Conservation (phyloP, 2,113 vertebrate species). For the Cochlearius cochlearius region DNA sequence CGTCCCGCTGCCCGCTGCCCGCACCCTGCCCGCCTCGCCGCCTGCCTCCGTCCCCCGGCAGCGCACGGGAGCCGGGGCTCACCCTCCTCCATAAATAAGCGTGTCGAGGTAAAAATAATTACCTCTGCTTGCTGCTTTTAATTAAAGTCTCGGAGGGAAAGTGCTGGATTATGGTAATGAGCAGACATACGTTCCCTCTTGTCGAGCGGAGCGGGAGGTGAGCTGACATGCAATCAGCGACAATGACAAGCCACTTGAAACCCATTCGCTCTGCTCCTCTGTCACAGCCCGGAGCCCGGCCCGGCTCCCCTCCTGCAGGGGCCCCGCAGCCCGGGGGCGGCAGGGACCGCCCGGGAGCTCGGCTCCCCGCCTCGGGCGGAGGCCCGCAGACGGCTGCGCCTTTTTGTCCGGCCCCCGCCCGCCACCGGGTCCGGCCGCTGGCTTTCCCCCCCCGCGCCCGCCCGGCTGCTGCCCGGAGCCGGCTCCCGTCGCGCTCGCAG, state of each 20-base stretch:
- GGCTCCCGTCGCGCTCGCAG: background rate
- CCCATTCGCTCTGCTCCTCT: constrained; percentile 77
- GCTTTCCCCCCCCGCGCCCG: too few relatives aligned
- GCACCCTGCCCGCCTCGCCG: constrained; percentile 18
- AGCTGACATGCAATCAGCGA: constrained; percentile 82
- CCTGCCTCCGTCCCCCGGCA: constrained; percentile 22
- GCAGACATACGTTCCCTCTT: constrained; percentile 84
- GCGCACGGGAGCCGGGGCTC: constrained; percentile 63
- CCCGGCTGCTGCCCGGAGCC: background rate
- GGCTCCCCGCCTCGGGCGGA: too few relatives aligned
- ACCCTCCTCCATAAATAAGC: constrained; percentile 76
- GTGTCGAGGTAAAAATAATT: constrained; percentile 82
- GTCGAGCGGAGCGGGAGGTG: constrained; percentile 83
- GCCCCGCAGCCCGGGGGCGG: background rate
- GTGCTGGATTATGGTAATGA: constrained; percentile 97
- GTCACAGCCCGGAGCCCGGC: constrained; percentile 24
- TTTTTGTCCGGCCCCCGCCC: background rate
- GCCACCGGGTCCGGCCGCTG: background rate
- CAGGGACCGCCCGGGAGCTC: background rate
- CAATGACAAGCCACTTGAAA: constrained; percentile 83
- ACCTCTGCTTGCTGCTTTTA: constrained; percentile 91
- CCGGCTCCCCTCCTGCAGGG: background rate
- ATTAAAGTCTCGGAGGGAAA: constrained; percentile 93
- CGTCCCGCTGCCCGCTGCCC: constrained; percentile 9
- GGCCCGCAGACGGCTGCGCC: background rate